Evolutionary conservation across 2,797 vertebrate species (phyloP), one percentile per base, ranked within the genome.

Genomic region (Steatocranus sp.): DNA sequence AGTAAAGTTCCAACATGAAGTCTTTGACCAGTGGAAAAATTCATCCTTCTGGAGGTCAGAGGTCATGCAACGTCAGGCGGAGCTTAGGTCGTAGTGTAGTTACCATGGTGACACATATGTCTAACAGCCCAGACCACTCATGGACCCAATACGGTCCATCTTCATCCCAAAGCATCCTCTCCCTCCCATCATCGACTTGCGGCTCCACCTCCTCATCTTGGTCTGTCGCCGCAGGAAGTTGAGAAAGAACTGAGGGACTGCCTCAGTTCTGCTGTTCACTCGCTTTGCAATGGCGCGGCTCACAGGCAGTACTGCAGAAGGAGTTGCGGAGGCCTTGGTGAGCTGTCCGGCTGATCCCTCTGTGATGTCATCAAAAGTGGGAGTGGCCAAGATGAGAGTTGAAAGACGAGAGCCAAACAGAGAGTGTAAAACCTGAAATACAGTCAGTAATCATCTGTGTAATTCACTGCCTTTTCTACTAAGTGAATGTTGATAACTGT

Each of bases 141-240:
- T 79, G 50, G 95, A 92, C 32, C 96, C 96, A 8, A 97, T 97
- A 7, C 96, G 95, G 86, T 97, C 96, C 92, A 97, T 93, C 90
- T 96, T 97, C 92, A 96, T 93, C 61, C 96, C 96, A 5, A 97
- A 97, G 68, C 96, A 97, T 70, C 96, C 96, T 41, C 94, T 91
- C 1, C 92, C 91, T 43, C 89, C 90, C 2, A 90, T 84, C 84
- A 89, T 90, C 0, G 90, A 89, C 89, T 95, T 96, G 76, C 93
- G 80, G 88, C 84, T 93, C 75, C 95, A 89, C 78, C 93, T 92
- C 73, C 88, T 88, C 48, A 93, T 89, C 81, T 89, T 95, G 32
- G 81, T 80, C 74, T 91, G 93, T 4, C 9, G 87, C 50, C n/a
- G 78, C 53, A 96, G 87, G 78, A 96, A 88, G 75, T 95, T 92